phyloP scores from a whole-genome alignment of 1,140 invertebrate species.

The Trichoplusia ni region DNA sequence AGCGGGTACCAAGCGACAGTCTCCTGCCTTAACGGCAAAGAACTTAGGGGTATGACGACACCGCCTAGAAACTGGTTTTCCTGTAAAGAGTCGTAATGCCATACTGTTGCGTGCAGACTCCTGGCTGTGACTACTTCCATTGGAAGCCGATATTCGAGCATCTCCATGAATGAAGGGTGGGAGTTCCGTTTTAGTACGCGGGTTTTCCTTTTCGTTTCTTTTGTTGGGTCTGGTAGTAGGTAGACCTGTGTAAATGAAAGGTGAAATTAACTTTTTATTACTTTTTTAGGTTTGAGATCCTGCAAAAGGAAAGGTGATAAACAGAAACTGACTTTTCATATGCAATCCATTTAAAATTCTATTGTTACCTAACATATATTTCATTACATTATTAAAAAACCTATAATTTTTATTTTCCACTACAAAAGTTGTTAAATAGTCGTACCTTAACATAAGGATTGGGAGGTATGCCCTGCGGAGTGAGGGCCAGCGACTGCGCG shows the following conservation, averaged over 20 bases:
- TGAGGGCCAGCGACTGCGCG: constrained; percentile 90
- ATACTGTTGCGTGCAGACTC: constrained; percentile 94
- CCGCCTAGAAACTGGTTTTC: constrained; percentile 97
- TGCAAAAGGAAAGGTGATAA: background rate
- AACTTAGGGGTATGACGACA: constrained; percentile 88
- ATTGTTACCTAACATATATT: background rate
- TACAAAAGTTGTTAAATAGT: too few relatives aligned
- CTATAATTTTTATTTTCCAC: constrained; percentile 12
- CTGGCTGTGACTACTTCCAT: constrained; percentile 89
- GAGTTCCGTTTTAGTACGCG: constrained; percentile 95
- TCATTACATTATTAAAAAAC: background rate
- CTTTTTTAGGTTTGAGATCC: too few relatives aligned
- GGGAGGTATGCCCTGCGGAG: constrained; percentile 89
- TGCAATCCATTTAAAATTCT: background rate
- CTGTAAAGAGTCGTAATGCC: constrained; percentile 97
- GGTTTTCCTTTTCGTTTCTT: constrained; percentile 97
- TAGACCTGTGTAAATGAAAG: constrained; percentile 87
- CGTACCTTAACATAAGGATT: constrained; percentile 97
- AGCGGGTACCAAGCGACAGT: constrained; percentile 90
- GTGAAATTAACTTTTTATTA: too few relatives aligned
- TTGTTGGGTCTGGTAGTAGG: constrained; percentile 92
- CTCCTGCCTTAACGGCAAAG: constrained; percentile 89
- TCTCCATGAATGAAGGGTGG: constrained; percentile 99
- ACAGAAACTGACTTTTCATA: background rate
- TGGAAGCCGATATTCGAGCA: constrained; percentile 94